Evolutionary conservation across 2,797 vertebrate species (phyloP).

Genomic region (Labroides dimidiatus): DNA sequence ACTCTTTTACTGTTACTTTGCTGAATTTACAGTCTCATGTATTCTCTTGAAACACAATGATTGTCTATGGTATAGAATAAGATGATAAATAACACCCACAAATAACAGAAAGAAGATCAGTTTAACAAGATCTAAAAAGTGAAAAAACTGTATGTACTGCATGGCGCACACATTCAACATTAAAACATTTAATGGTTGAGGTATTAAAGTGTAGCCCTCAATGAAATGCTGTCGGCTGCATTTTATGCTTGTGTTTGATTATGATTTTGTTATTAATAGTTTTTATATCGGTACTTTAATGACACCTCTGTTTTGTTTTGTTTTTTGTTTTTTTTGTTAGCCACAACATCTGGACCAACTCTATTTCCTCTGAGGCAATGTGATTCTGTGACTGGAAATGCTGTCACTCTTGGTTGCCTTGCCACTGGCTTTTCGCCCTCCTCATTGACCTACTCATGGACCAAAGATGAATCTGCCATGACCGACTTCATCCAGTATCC

Average conservation of each 20-base stretch:
- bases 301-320: background rate
- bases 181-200: background rate
- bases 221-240: background rate
- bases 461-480: background rate
- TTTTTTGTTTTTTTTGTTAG: constrained; percentile 42
- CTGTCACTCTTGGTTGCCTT: constrained; percentile 72
- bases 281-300: background rate
- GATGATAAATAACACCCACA: too few relatives aligned
- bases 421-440: constrained; percentile 65
- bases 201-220: background rate
- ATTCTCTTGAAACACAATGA: too few relatives aligned
- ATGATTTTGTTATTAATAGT: background rate
- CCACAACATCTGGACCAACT: background rate
- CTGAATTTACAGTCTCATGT: too few relatives aligned
- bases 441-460: constrained; percentile 64
- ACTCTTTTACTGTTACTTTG: too few relatives aligned
- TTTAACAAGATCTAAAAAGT: too few relatives aligned
- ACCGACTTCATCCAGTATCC: constrained; percentile 72
- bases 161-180: background rate
- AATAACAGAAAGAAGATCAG: too few relatives aligned
- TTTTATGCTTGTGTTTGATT: background rate
- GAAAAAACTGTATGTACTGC: background rate
- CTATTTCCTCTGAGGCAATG: constrained; percentile 67
- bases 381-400: background rate
- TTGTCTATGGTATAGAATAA: background rate